Evolutionary conservation across 1,140 invertebrate species (phyloP), one percentile per base, ranked within the genome.

Genomic region (Zelostemma sp.): DNA sequence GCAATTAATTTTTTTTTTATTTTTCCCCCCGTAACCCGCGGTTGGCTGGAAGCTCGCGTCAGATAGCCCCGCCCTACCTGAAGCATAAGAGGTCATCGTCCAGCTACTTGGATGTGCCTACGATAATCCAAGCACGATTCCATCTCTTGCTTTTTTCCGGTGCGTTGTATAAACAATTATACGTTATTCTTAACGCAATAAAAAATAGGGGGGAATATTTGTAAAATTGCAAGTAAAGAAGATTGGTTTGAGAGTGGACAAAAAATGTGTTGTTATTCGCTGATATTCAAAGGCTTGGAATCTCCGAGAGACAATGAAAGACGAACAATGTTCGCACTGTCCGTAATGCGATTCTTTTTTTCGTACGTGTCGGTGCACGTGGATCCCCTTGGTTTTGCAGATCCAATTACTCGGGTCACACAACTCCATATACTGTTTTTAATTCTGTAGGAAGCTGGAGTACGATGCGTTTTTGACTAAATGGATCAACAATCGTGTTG

Each of bases 381-480:
- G 35, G 55, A 55, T 67, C 62, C 58, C 62, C 55, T 6, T 45
- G 62, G 53, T 47, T 61, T 65, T 68, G 43, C 65, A 60, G 72
- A 74, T 74, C 68, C 68, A 74, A 74, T 74, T 74, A 74, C 68
- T 61, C 57, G 63, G 55, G 63, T 73, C 58, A 60, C 31, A 64
- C n/a, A n/a, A 63, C 28, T 62, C 72, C 54, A 65, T 73, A 73
- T 8, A 3, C 70, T 68, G 68, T 66, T 68, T 68, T 68, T 68
- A 66, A 70, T 53, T 58, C 51, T 47, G 47, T 53, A 47, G 17
- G 21, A 35, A n/a, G n/a, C 33, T 35, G 6, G 33, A 46, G 55
- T 55, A 58, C 61, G 8, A 47, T 46, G 17, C 53, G 46, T n/a
- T 65, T 65, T 62, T 50, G 57, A 41, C 41, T 50, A 61, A 66